These are phyloP conservation scores for Nebria salina DNA, from an alignment of 2,888 invertebrate species.

Conservation along the genomic window DNA sequence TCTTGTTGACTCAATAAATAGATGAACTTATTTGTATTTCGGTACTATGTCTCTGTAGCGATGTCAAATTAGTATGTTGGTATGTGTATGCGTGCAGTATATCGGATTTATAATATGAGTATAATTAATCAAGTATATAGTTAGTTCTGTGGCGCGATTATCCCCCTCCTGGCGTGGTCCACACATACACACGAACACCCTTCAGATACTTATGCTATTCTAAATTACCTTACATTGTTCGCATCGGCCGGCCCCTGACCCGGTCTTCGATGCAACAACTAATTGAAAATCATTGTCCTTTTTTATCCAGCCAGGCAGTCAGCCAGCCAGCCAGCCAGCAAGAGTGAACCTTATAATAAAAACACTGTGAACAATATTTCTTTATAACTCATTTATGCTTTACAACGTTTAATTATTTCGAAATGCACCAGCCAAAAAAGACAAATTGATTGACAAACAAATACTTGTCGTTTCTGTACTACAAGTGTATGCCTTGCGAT, in stretches of 20 bases:
- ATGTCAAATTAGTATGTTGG: no score
- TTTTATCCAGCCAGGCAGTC: not conserved
- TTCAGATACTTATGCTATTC: not conserved
- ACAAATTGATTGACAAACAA: no score
- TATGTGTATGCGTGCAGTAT: not conserved
- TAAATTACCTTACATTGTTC: constrained; percentile 1
- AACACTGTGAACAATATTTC: not conserved
- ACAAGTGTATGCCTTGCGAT: not conserved
- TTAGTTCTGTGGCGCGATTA: not conserved
- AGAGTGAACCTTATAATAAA: not conserved
- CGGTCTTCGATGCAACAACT: not conserved
- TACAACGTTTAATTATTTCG: no score
- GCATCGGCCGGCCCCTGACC: constrained; percentile 1
- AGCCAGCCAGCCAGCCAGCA: not conserved
- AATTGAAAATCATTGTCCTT: not conserved
- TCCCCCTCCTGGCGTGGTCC: not conserved
- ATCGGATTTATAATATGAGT: not conserved
- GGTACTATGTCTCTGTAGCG: no score
- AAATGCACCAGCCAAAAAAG: no score
- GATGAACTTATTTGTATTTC: no score
- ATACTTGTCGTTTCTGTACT: no score
- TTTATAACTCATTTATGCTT: no score
- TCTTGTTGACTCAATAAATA: no score
- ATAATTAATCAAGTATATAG: not conserved
- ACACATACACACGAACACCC: not conserved